phyloP scores from a whole-genome alignment of 2,113 vertebrate genomes.

The Chauna torquata region DNA sequence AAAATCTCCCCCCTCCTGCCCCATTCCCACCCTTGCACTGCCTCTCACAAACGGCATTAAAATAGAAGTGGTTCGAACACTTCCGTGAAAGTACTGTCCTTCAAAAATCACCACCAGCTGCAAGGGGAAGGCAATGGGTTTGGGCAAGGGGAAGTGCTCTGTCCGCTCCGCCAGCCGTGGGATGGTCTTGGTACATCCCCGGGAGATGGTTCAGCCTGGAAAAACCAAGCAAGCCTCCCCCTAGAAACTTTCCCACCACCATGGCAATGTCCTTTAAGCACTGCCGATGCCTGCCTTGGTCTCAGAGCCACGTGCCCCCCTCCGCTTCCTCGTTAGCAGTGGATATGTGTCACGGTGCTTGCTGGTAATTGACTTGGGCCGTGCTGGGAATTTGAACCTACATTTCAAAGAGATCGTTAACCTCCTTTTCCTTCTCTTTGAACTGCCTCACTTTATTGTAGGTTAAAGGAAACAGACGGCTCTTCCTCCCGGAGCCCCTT shows the following conservation, averaged over 20 bases:
- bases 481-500: not conserved
- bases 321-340: not conserved
- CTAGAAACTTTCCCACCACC: not conserved
- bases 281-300: accelerated
- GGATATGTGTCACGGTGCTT: not conserved
- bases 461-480: not conserved
- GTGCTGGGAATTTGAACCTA: constrained; percentile 33
- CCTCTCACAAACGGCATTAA: not conserved
- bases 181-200: not conserved
- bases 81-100: not conserved
- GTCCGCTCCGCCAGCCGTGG: not conserved
- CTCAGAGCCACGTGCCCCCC: not conserved
- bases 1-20: not conserved
- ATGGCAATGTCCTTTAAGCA: not conserved
- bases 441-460: not conserved
- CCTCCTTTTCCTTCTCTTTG: constrained; percentile 49
- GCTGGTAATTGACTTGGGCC: constrained; percentile 17
- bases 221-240: not conserved
- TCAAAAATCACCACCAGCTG: not conserved
- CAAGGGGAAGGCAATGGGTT: not conserved
- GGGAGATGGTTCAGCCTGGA: not conserved
- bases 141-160: not conserved
- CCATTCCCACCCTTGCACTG: not conserved
- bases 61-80: not conserved
- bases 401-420: constrained; percentile 50